A percentile compares a stretch with the other conserved stretches of the same genome.
These are phyloP conservation scores for Serripes groenlandicus DNA, from an alignment of 2,888 invertebrate species.

Conservation along the genomic window DNA sequence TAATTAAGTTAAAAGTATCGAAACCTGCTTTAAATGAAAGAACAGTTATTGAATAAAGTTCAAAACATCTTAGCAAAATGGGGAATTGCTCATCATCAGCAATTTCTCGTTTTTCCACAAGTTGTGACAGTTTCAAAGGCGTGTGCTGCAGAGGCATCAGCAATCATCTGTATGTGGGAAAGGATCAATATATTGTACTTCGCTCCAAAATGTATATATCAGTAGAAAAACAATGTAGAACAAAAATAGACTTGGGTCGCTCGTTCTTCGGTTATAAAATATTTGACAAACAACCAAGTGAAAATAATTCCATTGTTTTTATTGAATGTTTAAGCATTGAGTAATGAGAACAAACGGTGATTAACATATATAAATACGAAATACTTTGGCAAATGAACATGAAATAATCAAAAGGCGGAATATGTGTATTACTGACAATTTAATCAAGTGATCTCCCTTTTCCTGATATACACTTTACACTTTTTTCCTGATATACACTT, in stretches of 20 bases:
- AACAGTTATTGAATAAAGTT: too few species aligned
- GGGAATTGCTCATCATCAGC: background rate
- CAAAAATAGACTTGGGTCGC: background rate
- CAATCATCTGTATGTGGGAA: background rate
- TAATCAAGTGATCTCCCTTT: too few species aligned
- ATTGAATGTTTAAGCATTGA: conserved; percentile 37
- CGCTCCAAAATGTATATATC: background rate
- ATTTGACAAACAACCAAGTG: background rate
- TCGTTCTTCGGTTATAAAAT: background rate
- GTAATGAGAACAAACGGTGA: conserved; percentile 28
- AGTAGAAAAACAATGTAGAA: background rate
- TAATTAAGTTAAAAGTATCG: too few species aligned
- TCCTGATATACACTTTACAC: too few species aligned
- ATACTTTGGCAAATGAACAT: conserved; percentile 14
- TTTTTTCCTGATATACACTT: too few species aligned
- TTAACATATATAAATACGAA: conserved; percentile 16
- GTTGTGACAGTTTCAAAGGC: background rate
- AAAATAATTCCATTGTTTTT: conserved; percentile 19
- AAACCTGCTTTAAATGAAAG: too few species aligned
- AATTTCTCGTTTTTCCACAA: background rate
- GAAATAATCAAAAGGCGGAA: too few species aligned
- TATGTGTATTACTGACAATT: too few species aligned
- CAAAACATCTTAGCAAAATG: background rate
- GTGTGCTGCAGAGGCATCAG: background rate
- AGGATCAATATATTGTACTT: background rate